A percentile compares a stretch with the other conserved stretches of the same genome.
Evolutionary conservation across 2,888 invertebrate genomes (phyloP).

Genomic region (Nebria brevicollis): DNA sequence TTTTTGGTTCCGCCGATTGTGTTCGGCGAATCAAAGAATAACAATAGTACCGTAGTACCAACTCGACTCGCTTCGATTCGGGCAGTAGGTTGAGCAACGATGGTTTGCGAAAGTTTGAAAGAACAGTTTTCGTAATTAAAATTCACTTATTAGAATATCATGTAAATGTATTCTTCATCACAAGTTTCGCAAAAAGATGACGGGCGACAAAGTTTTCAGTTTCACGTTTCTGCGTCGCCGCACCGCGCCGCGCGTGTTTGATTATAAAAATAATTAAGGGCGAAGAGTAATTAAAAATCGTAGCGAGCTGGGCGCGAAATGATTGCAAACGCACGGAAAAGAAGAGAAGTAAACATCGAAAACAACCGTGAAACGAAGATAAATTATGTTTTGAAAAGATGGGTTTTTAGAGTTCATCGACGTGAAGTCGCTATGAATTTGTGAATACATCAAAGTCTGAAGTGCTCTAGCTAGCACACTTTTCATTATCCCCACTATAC

Average conservation of each 20-base stretch:
- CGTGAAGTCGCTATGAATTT: slow-evolving; percentile 63
- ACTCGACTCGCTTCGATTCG: not conserved
- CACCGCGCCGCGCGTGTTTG: slow-evolving; percentile 18
- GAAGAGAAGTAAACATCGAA: slow-evolving; percentile 55
- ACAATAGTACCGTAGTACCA: slow-evolving; percentile 22
- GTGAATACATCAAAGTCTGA: slow-evolving; percentile 64
- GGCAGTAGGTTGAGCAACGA: slow-evolving; percentile 28
- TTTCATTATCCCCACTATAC: slow-evolving; percentile 59
- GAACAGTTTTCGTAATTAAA: slow-evolving; percentile 34
- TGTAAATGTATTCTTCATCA: slow-evolving; percentile 38
- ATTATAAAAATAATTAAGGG: slow-evolving; percentile 47
- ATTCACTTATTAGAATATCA: slow-evolving; percentile 47
- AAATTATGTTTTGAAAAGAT: slow-evolving; percentile 63
- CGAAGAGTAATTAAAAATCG: slow-evolving; percentile 44
- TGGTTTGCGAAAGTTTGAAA: not conserved
- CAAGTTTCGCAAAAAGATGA: slow-evolving; percentile 2
- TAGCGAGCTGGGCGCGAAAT: slow-evolving; percentile 49
- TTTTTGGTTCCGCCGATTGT: slow-evolving; percentile 35
- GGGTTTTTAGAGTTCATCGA: slow-evolving; percentile 64
- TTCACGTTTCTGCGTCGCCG: slow-evolving; percentile 19
- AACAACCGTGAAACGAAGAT: slow-evolving; percentile 63
- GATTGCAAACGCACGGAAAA: slow-evolving; percentile 55
- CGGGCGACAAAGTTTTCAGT: slow-evolving; percentile 29
- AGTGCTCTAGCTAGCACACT: slow-evolving; percentile 61
- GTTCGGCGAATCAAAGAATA: slow-evolving; percentile 43